phyloP scores from a whole-genome alignment of 2,888 invertebrate species.

The Drosophila prostipennis region DNA sequence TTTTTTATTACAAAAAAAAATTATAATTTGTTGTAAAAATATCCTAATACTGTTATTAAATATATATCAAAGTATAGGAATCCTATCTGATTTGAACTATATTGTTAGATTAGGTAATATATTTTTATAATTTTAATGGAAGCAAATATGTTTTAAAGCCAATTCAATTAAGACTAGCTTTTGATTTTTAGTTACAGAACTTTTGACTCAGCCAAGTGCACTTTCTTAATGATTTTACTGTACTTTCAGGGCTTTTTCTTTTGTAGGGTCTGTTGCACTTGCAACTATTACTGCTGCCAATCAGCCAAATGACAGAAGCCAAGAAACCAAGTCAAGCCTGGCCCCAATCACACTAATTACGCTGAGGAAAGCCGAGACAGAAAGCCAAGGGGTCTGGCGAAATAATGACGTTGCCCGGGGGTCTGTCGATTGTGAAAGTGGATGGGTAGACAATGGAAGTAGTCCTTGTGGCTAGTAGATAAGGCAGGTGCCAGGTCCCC shows the following conservation, averaged over 20 bases:
- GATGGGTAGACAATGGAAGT: constrained; percentile 28
- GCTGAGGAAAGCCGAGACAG: constrained; percentile 12
- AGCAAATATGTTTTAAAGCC: too few species aligned
- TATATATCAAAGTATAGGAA: too few species aligned
- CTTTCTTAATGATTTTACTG: neutral
- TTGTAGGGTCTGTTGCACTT: constrained; percentile 1
- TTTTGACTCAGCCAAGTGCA: too few species aligned
- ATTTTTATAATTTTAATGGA: too few species aligned
- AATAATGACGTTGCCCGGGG: constrained; percentile 14
- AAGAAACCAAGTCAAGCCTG: constrained; percentile 8
- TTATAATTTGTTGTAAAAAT: too few species aligned
- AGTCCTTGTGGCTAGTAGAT: constrained; percentile 45
- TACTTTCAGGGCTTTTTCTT: constrained; percentile 5
- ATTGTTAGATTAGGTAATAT: too few species aligned
- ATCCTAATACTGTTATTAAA: too few species aligned
- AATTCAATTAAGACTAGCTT: too few species aligned
- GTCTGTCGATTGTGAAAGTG: constrained; percentile 21
- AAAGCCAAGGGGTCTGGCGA: constrained; percentile 24
- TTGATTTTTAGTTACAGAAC: too few species aligned
- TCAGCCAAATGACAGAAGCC: constrained; percentile 31
- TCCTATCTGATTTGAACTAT: too few species aligned
- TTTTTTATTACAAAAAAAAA: too few species aligned
- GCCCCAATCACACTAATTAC: constrained; percentile 72
- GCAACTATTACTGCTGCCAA: constrained; percentile 29
- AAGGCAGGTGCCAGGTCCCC: constrained; percentile 49